Evolutionary conservation across 2,797 vertebrate species (phyloP).

Genomic region (Platyrinchus mystaceus): DNA sequence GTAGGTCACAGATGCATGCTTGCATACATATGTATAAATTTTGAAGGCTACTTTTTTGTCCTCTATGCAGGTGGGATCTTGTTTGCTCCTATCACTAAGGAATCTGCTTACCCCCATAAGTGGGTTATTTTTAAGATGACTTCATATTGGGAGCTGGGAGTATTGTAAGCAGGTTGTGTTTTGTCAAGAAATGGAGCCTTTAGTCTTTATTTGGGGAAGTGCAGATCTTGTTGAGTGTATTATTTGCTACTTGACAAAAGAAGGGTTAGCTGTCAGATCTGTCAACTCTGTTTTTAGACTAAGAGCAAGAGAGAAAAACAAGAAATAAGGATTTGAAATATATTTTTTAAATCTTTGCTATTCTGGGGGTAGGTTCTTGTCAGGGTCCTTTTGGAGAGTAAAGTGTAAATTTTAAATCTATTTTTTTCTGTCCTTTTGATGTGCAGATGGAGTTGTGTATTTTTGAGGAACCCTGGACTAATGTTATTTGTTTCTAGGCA

Average conservation of each 20-base stretch:
- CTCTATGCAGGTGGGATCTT: neutral
- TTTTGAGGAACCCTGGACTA: neutral
- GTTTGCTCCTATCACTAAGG: neutral
- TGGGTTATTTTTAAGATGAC: neutral
- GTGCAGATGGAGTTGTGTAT: neutral
- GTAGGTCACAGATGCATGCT: neutral
- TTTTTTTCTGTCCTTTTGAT: neutral
- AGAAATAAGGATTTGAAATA: neutral
- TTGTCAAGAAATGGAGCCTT: neutral
- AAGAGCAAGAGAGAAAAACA: neutral
- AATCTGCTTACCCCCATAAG: neutral
- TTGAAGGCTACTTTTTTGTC: neutral
- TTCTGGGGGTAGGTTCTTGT: neutral
- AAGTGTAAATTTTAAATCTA: neutral
- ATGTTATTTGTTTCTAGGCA: neutral
- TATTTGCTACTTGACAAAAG: neutral
- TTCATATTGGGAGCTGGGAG: neutral
- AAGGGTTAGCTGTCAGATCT: neutral
- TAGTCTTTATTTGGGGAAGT: neutral
- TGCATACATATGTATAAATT: fast-evolving
- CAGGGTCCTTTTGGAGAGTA: neutral
- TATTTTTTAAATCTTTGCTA: neutral
- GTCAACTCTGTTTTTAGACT: neutral
- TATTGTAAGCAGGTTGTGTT: neutral
- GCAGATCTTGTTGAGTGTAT: neutral